A percentile compares a stretch with the other conserved stretches of the same genome.
Conservation (phyloP, 1,140 invertebrate genomes). For the Dolichoris vasculosae region DNA sequence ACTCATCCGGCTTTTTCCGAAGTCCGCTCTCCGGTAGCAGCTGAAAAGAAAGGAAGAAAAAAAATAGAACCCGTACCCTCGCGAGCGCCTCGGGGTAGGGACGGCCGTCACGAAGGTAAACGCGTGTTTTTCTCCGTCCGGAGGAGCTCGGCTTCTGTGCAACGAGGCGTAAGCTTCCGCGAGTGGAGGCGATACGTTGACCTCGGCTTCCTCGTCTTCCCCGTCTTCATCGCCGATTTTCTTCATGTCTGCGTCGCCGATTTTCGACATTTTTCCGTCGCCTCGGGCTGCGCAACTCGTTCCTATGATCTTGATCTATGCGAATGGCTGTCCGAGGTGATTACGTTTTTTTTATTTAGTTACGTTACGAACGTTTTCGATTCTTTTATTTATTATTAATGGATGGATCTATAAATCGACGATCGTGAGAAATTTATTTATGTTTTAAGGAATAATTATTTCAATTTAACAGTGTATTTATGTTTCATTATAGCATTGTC, state of each 20-base stretch:
- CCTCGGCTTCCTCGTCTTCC: slow-evolving; percentile 14
- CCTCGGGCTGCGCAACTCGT: neutral
- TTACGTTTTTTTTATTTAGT: neutral
- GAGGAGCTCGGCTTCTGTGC: neutral
- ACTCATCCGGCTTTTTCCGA: neutral
- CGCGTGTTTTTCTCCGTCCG: neutral
- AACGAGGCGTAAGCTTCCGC: slow-evolving; percentile 5
- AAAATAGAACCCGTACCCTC: neutral
- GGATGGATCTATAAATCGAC: too few species aligned
- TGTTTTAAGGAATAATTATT: too few species aligned
- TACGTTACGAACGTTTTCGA: too few species aligned
- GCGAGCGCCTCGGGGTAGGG: neutral
- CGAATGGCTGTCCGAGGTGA: too few species aligned
- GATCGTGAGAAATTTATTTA: too few species aligned
- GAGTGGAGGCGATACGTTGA: slow-evolving; percentile 16
- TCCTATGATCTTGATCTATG: neutral
- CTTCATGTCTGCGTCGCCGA: neutral
- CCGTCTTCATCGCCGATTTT: neutral
- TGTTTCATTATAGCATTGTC: too few species aligned
- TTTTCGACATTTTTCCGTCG: neutral
- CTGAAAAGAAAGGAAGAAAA: neutral
- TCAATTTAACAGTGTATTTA: too few species aligned
- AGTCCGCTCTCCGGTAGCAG: neutral
- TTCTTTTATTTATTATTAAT: too few species aligned
- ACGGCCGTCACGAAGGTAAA: neutral